Conservation (phyloP, 2,797 vertebrate species). For the Rhinoraja longicauda region DNA sequence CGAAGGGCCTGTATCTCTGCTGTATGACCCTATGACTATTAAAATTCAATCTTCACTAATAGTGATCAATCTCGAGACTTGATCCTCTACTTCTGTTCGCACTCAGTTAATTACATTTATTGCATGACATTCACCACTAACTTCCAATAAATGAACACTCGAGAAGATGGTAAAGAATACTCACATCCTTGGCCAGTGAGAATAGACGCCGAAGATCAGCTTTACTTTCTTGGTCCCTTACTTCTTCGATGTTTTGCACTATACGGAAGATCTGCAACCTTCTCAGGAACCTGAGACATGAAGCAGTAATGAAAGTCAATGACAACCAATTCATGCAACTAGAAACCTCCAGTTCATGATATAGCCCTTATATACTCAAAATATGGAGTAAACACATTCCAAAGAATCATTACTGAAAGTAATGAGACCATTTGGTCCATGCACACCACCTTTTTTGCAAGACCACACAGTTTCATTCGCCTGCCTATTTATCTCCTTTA, state of each 20-base stretch:
- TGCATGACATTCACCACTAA: neutral
- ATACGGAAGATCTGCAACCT: slow-evolving; percentile 34
- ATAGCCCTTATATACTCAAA: neutral
- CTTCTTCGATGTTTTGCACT: slow-evolving; percentile 37
- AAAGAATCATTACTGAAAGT: no score
- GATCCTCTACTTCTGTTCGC: neutral
- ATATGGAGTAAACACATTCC: neutral
- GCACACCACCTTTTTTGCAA: no score
- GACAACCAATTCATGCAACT: neutral
- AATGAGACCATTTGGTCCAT: no score
- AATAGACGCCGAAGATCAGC: slow-evolving; percentile 33
- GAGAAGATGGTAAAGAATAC: neutral
- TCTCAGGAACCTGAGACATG: slow-evolving; percentile 30
- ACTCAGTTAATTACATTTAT: neutral
- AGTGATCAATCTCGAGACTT: neutral
- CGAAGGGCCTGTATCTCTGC: no score
- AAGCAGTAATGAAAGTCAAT: neutral
- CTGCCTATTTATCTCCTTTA: no score
- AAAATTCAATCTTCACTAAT: neutral
- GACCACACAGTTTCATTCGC: no score
- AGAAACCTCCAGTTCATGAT: neutral
- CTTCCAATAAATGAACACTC: neutral
- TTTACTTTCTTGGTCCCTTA: slow-evolving; percentile 20
- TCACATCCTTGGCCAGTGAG: slow-evolving; percentile 35
- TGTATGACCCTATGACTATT: neutral